A percentile compares a stretch with the other conserved stretches of the same genome.
Evolutionary conservation across 1,140 invertebrate genomes (phyloP).

Genomic region (Heterodera schachtii): DNA sequence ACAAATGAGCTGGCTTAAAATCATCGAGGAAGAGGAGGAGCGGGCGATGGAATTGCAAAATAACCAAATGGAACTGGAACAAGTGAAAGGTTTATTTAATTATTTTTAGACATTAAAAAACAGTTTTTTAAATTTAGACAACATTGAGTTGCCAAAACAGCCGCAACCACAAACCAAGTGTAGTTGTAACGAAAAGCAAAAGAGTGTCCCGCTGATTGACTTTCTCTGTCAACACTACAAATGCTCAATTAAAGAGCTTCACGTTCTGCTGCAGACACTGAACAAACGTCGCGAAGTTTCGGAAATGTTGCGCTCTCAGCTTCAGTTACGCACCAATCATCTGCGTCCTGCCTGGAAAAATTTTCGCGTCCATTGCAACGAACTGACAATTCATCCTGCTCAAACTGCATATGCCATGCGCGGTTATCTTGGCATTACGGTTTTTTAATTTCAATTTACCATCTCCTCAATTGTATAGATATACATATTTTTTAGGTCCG

Average conservation of each 20-base stretch:
- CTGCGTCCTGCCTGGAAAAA: neutral
- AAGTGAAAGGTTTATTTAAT: no score
- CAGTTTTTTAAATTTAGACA: no score
- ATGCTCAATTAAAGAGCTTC: no score
- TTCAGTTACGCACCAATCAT: neutral
- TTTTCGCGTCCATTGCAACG: slow-evolving; percentile 1
- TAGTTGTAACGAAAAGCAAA: no score
- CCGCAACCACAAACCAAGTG: no score
- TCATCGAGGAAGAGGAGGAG: neutral
- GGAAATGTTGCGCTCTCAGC: neutral
- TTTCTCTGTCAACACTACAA: no score
- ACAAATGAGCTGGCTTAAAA: neutral
- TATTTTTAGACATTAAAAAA: no score
- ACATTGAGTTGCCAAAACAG: no score
- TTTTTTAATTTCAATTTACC: neutral
- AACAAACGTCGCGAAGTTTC: neutral
- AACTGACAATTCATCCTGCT: neutral
- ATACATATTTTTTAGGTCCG: neutral
- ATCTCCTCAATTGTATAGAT: no score
- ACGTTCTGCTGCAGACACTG: no score
- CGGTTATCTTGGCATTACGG: slow-evolving; percentile 10
- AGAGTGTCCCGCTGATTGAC: no score
- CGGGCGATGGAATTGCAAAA: neutral
- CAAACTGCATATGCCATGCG: neutral
- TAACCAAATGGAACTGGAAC: neutral